These are phyloP conservation scores for Coregonus ussuriensis DNA, from an alignment of 2,797 vertebrate species.

Conservation along the genomic window DNA sequence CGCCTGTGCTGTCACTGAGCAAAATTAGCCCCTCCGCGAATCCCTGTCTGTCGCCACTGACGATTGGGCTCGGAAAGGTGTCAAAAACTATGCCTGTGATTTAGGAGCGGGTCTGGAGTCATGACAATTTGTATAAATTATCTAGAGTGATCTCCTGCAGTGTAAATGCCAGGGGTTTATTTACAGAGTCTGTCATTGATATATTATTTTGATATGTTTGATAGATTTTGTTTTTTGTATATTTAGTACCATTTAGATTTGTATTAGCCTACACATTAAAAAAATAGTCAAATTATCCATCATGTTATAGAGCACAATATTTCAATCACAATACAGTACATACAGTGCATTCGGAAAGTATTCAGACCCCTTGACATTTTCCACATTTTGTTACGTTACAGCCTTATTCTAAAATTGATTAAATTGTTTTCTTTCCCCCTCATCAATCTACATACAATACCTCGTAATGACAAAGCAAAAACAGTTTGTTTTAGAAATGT, in stretches of 20 bases:
- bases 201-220: conserved; percentile 20
- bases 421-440: too few relatives aligned
- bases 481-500: too few relatives aligned
- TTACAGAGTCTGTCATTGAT: conserved; percentile 37
- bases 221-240: conserved; percentile 19
- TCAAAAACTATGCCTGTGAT: conserved; percentile 63
- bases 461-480: too few relatives aligned
- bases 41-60: conserved; percentile 56
- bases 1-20: conserved; percentile 69
- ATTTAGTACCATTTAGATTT: neutral
- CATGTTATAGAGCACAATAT: neutral
- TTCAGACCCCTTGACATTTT: too few relatives aligned
- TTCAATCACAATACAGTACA: conserved; percentile 5
- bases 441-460: too few relatives aligned
- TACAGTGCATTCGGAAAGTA: too few relatives aligned
- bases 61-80: conserved; percentile 58
- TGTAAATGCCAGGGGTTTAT: conserved; percentile 60
- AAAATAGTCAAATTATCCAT: neutral
- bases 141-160: conserved; percentile 36
- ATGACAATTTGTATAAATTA: conserved; percentile 67
- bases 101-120: conserved; percentile 53
- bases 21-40: conserved; percentile 66
- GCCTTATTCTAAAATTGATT: too few relatives aligned
- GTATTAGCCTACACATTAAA: neutral
- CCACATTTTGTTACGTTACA: too few relatives aligned